Conservation (phyloP, 2,888 invertebrate genomes). For the Dryadula phaetusa region DNA sequence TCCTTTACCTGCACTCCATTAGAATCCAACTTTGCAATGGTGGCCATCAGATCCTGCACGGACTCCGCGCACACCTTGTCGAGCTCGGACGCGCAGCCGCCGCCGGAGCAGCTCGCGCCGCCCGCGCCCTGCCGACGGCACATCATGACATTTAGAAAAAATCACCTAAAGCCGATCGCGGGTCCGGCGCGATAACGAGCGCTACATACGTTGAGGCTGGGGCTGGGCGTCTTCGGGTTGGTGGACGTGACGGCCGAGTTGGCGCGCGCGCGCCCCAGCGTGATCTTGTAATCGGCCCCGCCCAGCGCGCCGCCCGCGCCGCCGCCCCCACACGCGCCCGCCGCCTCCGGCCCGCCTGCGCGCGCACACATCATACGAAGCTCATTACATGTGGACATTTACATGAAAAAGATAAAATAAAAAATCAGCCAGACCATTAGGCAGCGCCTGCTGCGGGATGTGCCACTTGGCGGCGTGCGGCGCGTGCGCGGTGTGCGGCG, state of each 20-base stretch:
- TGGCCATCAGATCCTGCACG: constrained; percentile 93
- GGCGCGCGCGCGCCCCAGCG: constrained; percentile 75
- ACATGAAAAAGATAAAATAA: too few species aligned
- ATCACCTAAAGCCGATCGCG: not conserved
- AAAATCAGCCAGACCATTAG: constrained; percentile 71
- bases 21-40: constrained; percentile 93
- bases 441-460: constrained; percentile 85
- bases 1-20: constrained; percentile 91
- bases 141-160: too few species aligned
- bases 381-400: too few species aligned
- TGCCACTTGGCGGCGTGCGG: constrained; percentile 84
- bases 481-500: constrained; percentile 46
- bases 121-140: constrained; percentile 12
- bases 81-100: constrained; percentile 79
- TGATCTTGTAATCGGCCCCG: constrained; percentile 87
- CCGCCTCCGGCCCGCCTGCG: constrained; percentile 33
- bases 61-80: constrained; percentile 94
- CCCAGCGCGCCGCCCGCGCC: constrained; percentile 46
- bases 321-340: constrained; percentile 46
- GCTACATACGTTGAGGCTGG: constrained; percentile 84
- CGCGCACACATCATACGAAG: not conserved
- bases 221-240: constrained; percentile 93
- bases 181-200: not conserved
- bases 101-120: constrained; percentile 54
- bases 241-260: constrained; percentile 87